Percentiles rank a stretch among this genome's conserved stretches.
Evolutionary conservation across 2,888 invertebrate genomes (phyloP).

Genomic region (Mythimna vitellina): DNA sequence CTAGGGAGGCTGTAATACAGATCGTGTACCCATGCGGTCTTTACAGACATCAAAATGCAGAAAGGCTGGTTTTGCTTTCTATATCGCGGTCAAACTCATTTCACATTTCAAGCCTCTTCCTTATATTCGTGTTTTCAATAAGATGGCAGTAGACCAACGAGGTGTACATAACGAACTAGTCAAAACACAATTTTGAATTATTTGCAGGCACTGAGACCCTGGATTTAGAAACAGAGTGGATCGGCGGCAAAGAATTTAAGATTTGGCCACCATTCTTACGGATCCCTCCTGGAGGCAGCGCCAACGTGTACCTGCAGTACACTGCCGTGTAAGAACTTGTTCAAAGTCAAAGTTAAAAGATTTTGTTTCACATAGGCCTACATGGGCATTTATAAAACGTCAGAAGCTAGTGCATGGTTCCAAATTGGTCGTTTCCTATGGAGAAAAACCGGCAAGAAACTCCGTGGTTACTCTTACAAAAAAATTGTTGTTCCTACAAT

Average conservation of each 20-base stretch:
- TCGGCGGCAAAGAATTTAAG: conserved; percentile 70
- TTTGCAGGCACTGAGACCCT: conserved; percentile 68
- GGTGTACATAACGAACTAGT: not conserved
- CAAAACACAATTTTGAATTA: not conserved
- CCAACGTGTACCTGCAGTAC: conserved; percentile 77
- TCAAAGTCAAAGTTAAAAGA: too few relatives aligned
- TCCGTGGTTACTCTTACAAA: too few relatives aligned
- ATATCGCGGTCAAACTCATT: not conserved
- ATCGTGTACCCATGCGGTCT: not conserved
- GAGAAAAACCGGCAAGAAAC: too few relatives aligned
- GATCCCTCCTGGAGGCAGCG: conserved; percentile 66
- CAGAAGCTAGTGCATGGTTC: too few relatives aligned
- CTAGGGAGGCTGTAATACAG: not conserved
- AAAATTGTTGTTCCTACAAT: too few relatives aligned
- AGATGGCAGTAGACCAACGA: not conserved
- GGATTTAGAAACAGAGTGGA: conserved; percentile 67
- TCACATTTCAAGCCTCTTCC: not conserved
- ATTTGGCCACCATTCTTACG: conserved; percentile 72
- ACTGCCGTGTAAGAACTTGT: conserved; percentile 69
- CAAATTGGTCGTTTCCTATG: too few relatives aligned
- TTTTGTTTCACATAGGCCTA: too few relatives aligned
- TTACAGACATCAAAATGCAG: not conserved
- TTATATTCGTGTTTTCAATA: too few relatives aligned
- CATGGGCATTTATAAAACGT: too few relatives aligned
- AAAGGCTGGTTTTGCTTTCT: not conserved